Percentiles rank a stretch among this genome's conserved stretches.
Conservation (phyloP, 2,888 invertebrate species). For the Latrodectus elegans region DNA sequence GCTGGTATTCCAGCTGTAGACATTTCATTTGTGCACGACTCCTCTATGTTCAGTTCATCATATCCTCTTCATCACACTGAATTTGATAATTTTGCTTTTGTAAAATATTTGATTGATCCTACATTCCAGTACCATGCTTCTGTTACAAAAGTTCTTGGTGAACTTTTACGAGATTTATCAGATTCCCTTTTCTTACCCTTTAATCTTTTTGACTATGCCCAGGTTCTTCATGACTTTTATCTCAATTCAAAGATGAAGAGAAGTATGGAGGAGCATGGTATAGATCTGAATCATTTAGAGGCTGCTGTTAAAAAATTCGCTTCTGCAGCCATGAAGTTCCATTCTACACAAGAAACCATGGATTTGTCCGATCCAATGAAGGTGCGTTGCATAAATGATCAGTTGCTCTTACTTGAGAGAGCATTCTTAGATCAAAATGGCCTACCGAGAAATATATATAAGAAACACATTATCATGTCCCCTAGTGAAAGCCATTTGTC, state of each 20-base stretch:
- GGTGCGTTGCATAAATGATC: slow-evolving; percentile 71
- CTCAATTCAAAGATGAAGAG: slow-evolving; percentile 42
- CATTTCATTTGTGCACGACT: slow-evolving; percentile 69
- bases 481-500: slow-evolving; percentile 52
- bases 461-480: slow-evolving; percentile 61
- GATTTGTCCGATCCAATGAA: slow-evolving; percentile 71
- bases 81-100: slow-evolving; percentile 75
- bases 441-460: slow-evolving; percentile 67
- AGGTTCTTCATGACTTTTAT: slow-evolving; percentile 71
- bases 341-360: slow-evolving; percentile 68
- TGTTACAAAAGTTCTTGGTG: slow-evolving; percentile 74
- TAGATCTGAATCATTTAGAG: slow-evolving; percentile 63
- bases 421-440: slow-evolving; percentile 71
- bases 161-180: slow-evolving; percentile 74
- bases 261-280: slow-evolving; percentile 41
- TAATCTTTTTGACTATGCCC: slow-evolving; percentile 74
- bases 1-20: slow-evolving; percentile 71
- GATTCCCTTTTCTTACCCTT: slow-evolving; percentile 76
- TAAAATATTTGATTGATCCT: slow-evolving; percentile 72
- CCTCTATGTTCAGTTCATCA: slow-evolving; percentile 63
- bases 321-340: slow-evolving; percentile 70
- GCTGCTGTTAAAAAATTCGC: slow-evolving; percentile 70
- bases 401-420: slow-evolving; percentile 71
- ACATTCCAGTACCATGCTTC: slow-evolving; percentile 73
- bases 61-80: slow-evolving; percentile 76